Base-by-base conservation (phyloP, 2,888 invertebrate genomes). In the Meteorus colon region DNA sequence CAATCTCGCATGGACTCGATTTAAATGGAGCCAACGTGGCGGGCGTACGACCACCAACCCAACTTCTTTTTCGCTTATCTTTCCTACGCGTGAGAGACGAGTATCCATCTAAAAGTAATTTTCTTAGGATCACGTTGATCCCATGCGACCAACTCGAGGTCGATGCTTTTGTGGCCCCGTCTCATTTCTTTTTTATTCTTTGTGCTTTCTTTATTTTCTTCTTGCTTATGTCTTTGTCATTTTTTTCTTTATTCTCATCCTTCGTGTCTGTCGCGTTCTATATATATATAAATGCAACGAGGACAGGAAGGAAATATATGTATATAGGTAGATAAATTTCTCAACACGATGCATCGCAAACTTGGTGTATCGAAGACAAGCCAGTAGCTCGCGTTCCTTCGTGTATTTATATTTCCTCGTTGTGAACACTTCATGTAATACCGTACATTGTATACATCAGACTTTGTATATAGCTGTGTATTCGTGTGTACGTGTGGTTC, bases 21-120 rank as follows among this genome's bases (percentile, higher is more conserved):
- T 74, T 63, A 68, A 74, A 74, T 63, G 74, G 63, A 74, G 65
- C 63, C 67, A 55, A 59, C 66, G 29, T 14, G 19, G 62, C n/a
- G n/a, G 55, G 55, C 55, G 19, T 19, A 55, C 55, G 19, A 55
- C 19, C 55, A 19, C 2, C 19, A n/a, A 62, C 14, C 6, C 31
- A 14, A 67, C 48, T 67, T 29, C 66, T 45, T 67, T 66, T 51
- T 37, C 66, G 41, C 65, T 66, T 55, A 29, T 62, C 59, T 74
- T n/a, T 65, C 14, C 31, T 51, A 63, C 69, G 63, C 74, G 74
- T 69, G 69, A 74, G 63, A 29, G 63, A 69, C 45, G 45, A 62
- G 63, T 62, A 69, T 69, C 69, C 62, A 74, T 74, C 74, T 74
- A 65, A 69, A 74, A 74, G 74, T 74, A 74, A 74, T 74, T 74